A percentile compares a stretch with the other conserved stretches of the same genome.
These are phyloP conservation scores for Ariopsis seemanni DNA, from an alignment of 2,113 vertebrate species.

Conservation along the genomic window DNA sequence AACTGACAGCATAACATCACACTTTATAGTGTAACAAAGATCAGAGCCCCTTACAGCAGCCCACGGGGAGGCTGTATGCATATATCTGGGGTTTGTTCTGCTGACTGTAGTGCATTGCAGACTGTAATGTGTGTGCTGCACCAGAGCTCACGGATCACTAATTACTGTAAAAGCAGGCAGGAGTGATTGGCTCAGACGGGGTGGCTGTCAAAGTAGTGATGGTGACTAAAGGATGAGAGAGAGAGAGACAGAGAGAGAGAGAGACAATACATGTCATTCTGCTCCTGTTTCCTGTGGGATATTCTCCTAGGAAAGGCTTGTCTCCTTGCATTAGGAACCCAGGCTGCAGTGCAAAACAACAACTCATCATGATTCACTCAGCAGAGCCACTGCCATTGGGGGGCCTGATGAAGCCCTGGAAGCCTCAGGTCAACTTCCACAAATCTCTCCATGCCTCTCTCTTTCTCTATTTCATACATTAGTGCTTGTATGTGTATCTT, in stretches of 20 bases:
- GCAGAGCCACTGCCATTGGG: constrained; percentile 27
- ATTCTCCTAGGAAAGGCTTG: constrained; percentile 62
- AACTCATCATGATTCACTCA: constrained; percentile 63
- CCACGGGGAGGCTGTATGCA: constrained; percentile 10
- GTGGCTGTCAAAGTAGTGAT: constrained; percentile 37
- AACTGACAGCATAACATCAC: neutral
- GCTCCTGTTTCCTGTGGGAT: constrained; percentile 42
- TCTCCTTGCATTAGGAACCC: constrained; percentile 66
- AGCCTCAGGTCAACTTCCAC: constrained; percentile 31
- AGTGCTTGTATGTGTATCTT: neutral
- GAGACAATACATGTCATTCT: constrained; percentile 41
- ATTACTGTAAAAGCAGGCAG: constrained; percentile 43
- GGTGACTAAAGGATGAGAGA: constrained; percentile 39
- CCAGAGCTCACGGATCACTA: constrained; percentile 26
- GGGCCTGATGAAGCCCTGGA: constrained; percentile 29
- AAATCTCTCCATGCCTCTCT: constrained; percentile 4
- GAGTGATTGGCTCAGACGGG: constrained; percentile 44
- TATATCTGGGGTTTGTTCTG: neutral
- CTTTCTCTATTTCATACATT: neutral
- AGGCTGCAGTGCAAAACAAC: constrained; percentile 59
- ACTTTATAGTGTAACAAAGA: neutral
- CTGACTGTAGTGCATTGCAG: constrained; percentile 19
- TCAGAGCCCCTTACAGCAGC: neutral
- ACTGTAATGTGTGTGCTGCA: constrained; percentile 19
- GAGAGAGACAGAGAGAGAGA: constrained; percentile 1